Percentiles rank a stretch among this genome's conserved stretches.
phyloP scores from a whole-genome alignment of 1,140 invertebrate species.

The Panagrolaimus sp. region DNA sequence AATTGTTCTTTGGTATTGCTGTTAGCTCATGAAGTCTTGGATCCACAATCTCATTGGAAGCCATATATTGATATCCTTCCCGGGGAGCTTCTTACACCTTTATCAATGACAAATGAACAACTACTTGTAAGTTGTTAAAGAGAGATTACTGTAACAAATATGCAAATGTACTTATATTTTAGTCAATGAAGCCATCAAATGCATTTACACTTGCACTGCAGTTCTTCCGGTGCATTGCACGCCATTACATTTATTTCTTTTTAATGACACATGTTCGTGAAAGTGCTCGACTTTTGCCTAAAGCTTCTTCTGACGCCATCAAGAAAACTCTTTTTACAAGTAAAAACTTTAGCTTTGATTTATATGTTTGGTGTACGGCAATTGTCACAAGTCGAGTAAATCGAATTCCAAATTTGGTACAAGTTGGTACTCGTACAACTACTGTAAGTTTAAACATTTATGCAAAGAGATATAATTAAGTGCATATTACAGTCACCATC shows the following conservation, averaged over 20 bases:
- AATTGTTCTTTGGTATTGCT: not conserved
- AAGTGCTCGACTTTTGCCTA: not conserved
- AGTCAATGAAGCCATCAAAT: constrained; percentile 40
- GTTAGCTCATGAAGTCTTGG: constrained; percentile 31
- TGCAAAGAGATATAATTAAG: not conserved
- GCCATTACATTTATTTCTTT: constrained; percentile 40
- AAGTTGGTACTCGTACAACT: not conserved
- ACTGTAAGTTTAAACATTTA: constrained; percentile 2
- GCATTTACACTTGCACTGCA: constrained; percentile 37
- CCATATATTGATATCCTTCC: constrained; percentile 32
- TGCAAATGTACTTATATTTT: not conserved
- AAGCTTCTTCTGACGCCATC: not conserved
- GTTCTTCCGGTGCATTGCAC: constrained; percentile 37
- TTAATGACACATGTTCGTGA: constrained; percentile 22
- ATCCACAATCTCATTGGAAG: constrained; percentile 19
- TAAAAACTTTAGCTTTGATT: constrained; percentile 42
- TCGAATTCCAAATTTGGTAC: constrained; percentile 19
- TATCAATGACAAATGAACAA: constrained; percentile 33
- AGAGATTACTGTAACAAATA: not conserved
- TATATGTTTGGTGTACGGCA: constrained; percentile 44
- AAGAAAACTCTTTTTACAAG: constrained; percentile 31
- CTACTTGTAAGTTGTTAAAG: constrained; percentile 26
- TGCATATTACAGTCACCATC: constrained; percentile 27
- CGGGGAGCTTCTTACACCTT: constrained; percentile 22
- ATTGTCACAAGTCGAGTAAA: constrained; percentile 35